phyloP scores from a whole-genome alignment of 1,140 invertebrate species.

The Formica selysi region DNA sequence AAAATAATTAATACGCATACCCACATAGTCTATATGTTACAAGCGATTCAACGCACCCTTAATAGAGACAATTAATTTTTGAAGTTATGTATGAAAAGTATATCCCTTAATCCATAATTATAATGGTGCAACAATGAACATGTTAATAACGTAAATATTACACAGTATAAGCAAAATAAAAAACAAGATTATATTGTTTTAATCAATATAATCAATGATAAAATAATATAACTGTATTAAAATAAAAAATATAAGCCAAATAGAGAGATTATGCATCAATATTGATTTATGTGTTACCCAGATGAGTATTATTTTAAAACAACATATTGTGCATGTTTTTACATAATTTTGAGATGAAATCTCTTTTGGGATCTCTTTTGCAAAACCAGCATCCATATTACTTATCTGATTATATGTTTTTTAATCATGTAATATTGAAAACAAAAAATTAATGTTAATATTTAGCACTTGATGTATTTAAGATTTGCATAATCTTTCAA shows the following conservation, averaged over 20 bases:
- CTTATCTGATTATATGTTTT: background rate
- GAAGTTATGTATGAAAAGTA: slow-evolving; percentile 9
- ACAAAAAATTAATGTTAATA: slow-evolving; percentile 20
- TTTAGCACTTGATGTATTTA: background rate
- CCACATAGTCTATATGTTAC: slow-evolving; percentile 74
- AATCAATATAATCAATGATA: slow-evolving; percentile 18
- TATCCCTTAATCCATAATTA: slow-evolving; percentile 28
- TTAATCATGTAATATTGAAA: background rate
- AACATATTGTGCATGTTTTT: slow-evolving; percentile 45
- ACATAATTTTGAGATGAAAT: slow-evolving; percentile 26
- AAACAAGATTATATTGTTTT: background rate
- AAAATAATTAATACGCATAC: slow-evolving; percentile 83
- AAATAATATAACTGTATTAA: slow-evolving; percentile 20
- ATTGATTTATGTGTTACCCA: background rate
- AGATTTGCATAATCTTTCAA: background rate
- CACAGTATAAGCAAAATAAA: slow-evolving; percentile 16
- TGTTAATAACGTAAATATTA: slow-evolving; percentile 20
- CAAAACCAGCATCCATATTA: slow-evolving; percentile 64
- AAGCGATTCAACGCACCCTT: slow-evolving; percentile 54
- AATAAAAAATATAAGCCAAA: slow-evolving; percentile 8
- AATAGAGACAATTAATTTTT: slow-evolving; percentile 40
- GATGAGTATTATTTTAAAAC: slow-evolving; percentile 34
- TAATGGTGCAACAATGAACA: slow-evolving; percentile 1
- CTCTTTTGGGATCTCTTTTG: background rate
- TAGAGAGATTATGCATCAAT: background rate